Conservation (phyloP, 2,888 invertebrate species). For the Anthrax anthrax region DNA sequence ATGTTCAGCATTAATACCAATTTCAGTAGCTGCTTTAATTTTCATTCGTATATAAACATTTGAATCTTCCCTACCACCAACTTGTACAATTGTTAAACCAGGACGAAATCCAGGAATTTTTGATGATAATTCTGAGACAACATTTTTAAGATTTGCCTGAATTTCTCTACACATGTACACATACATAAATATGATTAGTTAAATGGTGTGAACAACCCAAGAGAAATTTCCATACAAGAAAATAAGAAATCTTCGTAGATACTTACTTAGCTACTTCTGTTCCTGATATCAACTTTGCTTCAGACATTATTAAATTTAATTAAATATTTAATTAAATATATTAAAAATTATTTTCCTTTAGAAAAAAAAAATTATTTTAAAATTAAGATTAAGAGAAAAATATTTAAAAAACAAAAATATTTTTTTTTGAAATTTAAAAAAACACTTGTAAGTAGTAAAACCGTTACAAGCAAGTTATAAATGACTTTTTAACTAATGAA, state of each 20-base stretch:
- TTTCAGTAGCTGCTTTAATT: slow-evolving; percentile 76
- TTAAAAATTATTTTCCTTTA: no score
- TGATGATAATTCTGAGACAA: slow-evolving; percentile 46
- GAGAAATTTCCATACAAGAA: neutral
- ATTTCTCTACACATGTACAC: slow-evolving; percentile 44
- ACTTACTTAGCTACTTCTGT: slow-evolving; percentile 54
- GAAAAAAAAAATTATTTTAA: no score
- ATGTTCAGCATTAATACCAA: slow-evolving; percentile 75
- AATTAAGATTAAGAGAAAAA: no score
- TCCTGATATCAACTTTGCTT: slow-evolving; percentile 46
- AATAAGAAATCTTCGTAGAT: no score
- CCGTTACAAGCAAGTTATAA: no score
- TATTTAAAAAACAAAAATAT: no score
- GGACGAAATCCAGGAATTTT: slow-evolving; percentile 49
- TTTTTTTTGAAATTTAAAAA: no score
- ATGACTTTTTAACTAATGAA: no score
- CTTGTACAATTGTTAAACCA: slow-evolving; percentile 85
- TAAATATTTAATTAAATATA: no score
- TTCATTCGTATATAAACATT: slow-evolving; percentile 98
- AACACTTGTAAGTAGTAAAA: no score
- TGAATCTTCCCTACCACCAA: slow-evolving; percentile 91
- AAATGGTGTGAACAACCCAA: no score
- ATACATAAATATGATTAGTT: no score
- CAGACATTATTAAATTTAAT: slow-evolving; percentile 22
- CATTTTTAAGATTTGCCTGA: slow-evolving; percentile 47